Base-by-base conservation (phyloP, 2,797 vertebrate species). In the Miichthys miiuy region DNA sequence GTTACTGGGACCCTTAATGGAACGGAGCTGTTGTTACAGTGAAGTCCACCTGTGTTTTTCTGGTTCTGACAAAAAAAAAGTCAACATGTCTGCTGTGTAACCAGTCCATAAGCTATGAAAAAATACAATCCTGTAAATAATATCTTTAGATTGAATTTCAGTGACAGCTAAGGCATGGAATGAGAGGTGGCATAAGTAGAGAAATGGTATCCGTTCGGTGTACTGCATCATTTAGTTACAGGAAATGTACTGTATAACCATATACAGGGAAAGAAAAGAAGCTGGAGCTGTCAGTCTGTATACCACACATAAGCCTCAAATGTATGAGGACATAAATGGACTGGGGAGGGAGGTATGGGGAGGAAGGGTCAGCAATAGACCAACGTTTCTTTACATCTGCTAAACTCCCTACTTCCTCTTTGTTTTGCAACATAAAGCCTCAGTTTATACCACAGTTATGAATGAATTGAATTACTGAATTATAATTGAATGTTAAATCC, bases 281-380 rank as follows among this genome's bases (percentile, higher is more conserved):
- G 55, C 77, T 52, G 17, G 13, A 79, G 48, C 76, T 84, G 72
- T 86, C 54, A 66, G 57, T 64, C 38, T 82, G 47, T 17, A 69
- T 85, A 30, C n/a, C 50, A 30, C 21, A 58, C 62, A 73, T 68
- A 69, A 18, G 14, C 44, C 48, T 78, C 12, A 71, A 75, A 79
- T 73, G 51, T 69, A 82, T 80, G 42, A 66, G 21, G 69, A 80
- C 68, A 65, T 70, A 76, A 65, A 84, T 80, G 68, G 73, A 80
- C 42, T 75, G 52, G 18, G 30, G 10, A 65, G 67, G 25, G 23
- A 13, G 63, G n/a, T 10, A 8, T 0, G 17, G 48, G 57, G 73
- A 68, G 48, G 56, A 61, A 55, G 10, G 78, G 76, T 83, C 76
- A 79, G 74, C 20, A 47, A 34, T 38, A 68, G 47, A 78, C 73